These are phyloP conservation scores for Neolamprologus devosi DNA, from an alignment of 2,113 vertebrate species.

Conservation along the genomic window DNA sequence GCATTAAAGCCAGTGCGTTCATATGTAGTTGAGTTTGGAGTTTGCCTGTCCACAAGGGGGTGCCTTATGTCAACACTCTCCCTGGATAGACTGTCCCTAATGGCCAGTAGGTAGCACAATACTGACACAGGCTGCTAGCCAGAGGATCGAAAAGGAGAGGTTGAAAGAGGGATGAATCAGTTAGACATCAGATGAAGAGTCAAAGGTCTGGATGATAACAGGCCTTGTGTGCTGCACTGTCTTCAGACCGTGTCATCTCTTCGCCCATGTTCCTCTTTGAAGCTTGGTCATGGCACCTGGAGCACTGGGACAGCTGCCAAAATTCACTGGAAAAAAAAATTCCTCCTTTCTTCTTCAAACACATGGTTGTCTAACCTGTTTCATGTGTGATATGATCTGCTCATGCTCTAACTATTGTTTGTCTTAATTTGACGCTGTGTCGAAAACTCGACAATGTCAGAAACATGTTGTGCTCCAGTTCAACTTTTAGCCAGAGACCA, in stretches of 20 bases:
- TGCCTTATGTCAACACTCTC: background rate
- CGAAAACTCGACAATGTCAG: background rate
- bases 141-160: background rate
- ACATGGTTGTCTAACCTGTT: conserved; percentile 35
- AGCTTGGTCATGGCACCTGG: conserved; percentile 33
- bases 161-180: conserved; percentile 17
- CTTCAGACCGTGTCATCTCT: conserved; percentile 7
- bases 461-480: background rate
- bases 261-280: conserved; percentile 34
- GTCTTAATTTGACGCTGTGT: background rate
- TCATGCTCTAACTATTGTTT: background rate
- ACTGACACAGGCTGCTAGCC: background rate
- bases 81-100: background rate
- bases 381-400: background rate
- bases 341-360: background rate
- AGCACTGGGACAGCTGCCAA: conserved; percentile 30
- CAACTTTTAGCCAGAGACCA: background rate
- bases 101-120: conserved; percentile 2
- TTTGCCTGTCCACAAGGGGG: conserved; percentile 52
- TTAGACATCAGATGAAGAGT: conserved; percentile 27
- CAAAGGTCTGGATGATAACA: conserved; percentile 29
- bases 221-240: background rate
- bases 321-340: background rate
- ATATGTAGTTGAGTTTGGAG: background rate
- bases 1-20: background rate